phyloP scores from a whole-genome alignment of 2,797 vertebrate genomes.

The Rhynchotus rufescens region DNA sequence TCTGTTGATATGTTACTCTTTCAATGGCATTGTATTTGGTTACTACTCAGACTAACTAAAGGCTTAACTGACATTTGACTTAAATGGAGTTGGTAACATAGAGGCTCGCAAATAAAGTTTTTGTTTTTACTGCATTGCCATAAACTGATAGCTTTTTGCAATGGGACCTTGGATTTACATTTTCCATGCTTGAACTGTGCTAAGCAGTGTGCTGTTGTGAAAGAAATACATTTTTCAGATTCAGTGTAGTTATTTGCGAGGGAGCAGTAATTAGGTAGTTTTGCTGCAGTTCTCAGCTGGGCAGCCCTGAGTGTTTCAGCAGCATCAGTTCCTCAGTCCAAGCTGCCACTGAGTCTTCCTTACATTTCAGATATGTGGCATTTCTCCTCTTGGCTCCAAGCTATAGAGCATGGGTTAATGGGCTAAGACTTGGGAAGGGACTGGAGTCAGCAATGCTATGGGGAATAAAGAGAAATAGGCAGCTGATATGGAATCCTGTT shows the following conservation, averaged over 20 bases:
- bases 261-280: background rate
- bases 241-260: background rate
- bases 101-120: background rate
- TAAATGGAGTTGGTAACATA: background rate
- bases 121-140: background rate
- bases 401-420: background rate
- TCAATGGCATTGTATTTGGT: background rate
- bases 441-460: background rate
- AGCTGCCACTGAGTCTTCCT: background rate
- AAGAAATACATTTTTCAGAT: background rate
- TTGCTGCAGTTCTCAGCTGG: background rate
- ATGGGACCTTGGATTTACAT: background rate
- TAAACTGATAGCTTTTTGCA: background rate
- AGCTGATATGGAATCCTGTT: background rate
- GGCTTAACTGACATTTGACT: background rate
- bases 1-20: background rate
- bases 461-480: background rate
- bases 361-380: accelerated
- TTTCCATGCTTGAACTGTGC: background rate
- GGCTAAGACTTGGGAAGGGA: background rate
- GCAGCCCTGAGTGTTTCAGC: background rate
- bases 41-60: background rate
- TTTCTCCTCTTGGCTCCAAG: background rate
- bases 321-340: background rate
- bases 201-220: background rate